Evolutionary conservation across 2,797 vertebrate species (phyloP).

Genomic region (Eremophila alpestris): DNA sequence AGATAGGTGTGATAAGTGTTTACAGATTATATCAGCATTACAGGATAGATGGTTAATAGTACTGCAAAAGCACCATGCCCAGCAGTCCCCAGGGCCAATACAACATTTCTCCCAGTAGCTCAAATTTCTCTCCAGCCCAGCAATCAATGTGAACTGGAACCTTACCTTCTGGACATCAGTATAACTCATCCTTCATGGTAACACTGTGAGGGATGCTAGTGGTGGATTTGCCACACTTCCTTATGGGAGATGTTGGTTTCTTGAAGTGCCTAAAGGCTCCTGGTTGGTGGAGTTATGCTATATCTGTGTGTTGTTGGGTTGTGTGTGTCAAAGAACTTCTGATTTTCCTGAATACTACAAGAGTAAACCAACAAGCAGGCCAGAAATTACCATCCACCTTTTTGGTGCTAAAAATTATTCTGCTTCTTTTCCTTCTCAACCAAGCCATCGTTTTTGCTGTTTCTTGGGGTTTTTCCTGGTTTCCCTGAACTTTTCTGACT

Average conservation of each 20-base stretch:
- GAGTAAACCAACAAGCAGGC: background rate
- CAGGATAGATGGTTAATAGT: background rate
- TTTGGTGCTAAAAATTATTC: background rate
- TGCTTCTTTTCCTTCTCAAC: background rate
- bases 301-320: background rate
- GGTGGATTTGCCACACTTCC: background rate
- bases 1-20: conserved; percentile 20
- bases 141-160: background rate
- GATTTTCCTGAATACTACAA: background rate
- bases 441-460: background rate
- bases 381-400: background rate
- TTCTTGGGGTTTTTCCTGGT: background rate
- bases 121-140: conserved; percentile 7
- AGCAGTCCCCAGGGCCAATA: background rate
- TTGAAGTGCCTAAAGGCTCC: background rate
- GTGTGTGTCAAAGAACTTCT: background rate
- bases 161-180: background rate
- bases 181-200: background rate
- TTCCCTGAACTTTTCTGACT: background rate
- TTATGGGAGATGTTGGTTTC: background rate
- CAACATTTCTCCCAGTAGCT: background rate
- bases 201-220: background rate
- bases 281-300: background rate
- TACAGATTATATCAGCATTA: conserved; percentile 19
- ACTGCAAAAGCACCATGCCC: background rate